These are phyloP conservation scores for Vanacampus margaritifer DNA, from an alignment of 2,113 vertebrate species.

Conservation along the genomic window DNA sequence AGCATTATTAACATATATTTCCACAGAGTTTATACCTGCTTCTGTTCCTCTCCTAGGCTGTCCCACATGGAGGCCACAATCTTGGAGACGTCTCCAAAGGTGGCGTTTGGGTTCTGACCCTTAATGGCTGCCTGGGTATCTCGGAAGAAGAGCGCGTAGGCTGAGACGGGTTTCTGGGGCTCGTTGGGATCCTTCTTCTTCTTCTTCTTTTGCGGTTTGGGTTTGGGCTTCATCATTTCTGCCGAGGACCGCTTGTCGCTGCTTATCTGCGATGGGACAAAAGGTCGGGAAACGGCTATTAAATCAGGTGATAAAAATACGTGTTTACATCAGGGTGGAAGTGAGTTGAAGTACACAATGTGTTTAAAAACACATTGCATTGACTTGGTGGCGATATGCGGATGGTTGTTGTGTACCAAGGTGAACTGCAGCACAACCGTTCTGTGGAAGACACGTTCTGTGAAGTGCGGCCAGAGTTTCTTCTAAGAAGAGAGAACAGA, in stretches of 20 bases:
- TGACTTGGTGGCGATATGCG: background rate
- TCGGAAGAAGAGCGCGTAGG: conserved; percentile 93
- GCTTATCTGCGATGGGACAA: conserved; percentile 51
- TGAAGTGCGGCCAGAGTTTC: conserved; percentile 28
- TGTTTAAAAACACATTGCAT: conserved; percentile 3
- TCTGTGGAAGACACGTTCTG: conserved; percentile 56
- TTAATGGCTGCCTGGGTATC: conserved; percentile 96
- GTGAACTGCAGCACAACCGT: conserved; percentile 2
- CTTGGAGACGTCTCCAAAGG: conserved; percentile 93
- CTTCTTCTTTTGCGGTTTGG: conserved; percentile 96
- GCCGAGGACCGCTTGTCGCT: conserved; percentile 82
- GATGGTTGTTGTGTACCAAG: background rate
- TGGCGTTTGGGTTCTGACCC: conserved; percentile 91
- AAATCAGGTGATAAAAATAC: conserved; percentile 20
- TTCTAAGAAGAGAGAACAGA: conserved; percentile 46
- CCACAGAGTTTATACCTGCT: conserved; percentile 74
- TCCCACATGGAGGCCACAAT: conserved; percentile 98
- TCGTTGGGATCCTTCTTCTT: conserved; percentile 89
- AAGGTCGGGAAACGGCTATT: conserved; percentile 15
- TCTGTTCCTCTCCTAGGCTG: conserved; percentile 92
- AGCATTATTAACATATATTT: background rate
- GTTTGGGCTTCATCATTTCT: conserved; percentile 89
- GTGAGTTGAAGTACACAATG: background rate
- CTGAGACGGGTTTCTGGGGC: conserved; percentile 92
- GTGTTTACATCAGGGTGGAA: background rate